These are phyloP conservation scores for Ephestia elutella DNA, from an alignment of 1,140 invertebrate genomes.

Conservation along the genomic window DNA sequence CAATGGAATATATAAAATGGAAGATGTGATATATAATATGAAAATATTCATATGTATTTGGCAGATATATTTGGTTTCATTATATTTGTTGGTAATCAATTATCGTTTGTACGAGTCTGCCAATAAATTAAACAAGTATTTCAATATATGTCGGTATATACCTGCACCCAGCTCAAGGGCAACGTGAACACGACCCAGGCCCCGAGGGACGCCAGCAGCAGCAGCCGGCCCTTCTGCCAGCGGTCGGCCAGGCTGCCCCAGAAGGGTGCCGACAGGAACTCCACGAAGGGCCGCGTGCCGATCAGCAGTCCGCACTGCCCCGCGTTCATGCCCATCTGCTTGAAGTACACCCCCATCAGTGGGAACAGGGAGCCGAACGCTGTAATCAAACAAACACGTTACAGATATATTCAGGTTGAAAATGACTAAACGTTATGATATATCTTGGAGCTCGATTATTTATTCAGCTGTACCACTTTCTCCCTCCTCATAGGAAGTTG, in stretches of 20 bases:
- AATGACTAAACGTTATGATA: no score
- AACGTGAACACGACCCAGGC: conserved; percentile 98
- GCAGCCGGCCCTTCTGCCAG: conserved; percentile 89
- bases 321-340: conserved; percentile 98
- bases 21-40: no score
- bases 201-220: conserved; percentile 92
- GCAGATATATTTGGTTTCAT: no score
- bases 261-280: conserved; percentile 97
- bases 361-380: conserved; percentile 99
- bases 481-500: no score
- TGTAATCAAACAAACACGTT: background rate
- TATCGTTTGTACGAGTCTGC: no score
- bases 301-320: conserved; percentile 94
- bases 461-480: no score
- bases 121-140: no score
- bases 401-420: no score
- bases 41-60: no score
- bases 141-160: background rate
- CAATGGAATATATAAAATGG: no score
- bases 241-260: conserved; percentile 96
- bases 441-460: no score
- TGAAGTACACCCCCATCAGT: conserved; percentile 98
- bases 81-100: no score
- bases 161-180: conserved; percentile 93
- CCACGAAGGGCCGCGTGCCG: conserved; percentile 95